Conservation (phyloP, 2,888 invertebrate species). For the Caenorhabditis sp. region DNA sequence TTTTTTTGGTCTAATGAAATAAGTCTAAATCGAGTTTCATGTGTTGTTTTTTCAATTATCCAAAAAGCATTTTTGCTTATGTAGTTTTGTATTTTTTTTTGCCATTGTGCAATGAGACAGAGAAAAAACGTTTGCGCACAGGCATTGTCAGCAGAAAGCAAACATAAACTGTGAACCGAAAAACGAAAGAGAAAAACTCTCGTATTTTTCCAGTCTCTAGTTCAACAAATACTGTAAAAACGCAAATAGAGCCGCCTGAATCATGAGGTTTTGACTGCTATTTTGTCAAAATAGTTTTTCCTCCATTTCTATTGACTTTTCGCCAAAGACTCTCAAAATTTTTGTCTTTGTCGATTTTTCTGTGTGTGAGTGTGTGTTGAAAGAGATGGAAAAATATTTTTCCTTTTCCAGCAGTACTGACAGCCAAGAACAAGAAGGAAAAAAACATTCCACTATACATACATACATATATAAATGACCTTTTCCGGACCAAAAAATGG, state of each 20-base stretch:
- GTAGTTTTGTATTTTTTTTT: neutral
- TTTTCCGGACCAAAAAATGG: neutral
- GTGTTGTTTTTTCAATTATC: no score
- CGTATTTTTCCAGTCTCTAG: neutral
- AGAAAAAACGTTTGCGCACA: neutral
- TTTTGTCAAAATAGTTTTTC: constrained; percentile 4
- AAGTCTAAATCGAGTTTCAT: no score
- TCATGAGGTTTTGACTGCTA: neutral
- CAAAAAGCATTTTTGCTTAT: neutral
- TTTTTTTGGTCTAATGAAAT: neutral
- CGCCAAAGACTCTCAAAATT: neutral
- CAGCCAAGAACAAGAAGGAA: neutral
- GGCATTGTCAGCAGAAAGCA: neutral
- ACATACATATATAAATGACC: neutral
- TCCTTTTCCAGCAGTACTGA: neutral
- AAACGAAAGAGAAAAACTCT: neutral
- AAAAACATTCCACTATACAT: neutral
- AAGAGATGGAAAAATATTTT: neutral
- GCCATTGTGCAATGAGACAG: neutral
- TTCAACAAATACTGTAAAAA: neutral
- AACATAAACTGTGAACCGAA: constrained; percentile 1
- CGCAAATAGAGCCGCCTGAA: neutral
- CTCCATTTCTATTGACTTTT: neutral
- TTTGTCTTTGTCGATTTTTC: no score
- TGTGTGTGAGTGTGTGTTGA: neutral